Evolutionary conservation across 30 jellyfish, hydroid and myxozoan genomes (phyloP), one percentile per base, ranked within the genome.

Genomic region (Nemopilema nomurai): DNA sequence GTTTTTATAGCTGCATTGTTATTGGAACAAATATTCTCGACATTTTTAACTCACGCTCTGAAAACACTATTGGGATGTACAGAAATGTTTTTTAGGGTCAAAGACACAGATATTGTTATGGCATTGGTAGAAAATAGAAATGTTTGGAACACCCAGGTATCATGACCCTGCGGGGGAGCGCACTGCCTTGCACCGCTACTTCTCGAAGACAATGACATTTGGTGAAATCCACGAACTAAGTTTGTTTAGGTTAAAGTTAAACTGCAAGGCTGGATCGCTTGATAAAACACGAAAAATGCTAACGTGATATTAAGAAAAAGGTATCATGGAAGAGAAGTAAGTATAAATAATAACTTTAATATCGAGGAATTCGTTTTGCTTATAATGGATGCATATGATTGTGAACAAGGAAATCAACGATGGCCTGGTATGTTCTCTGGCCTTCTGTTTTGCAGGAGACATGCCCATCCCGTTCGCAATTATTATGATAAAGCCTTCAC

Each of bases 221-320:
- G 30, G 73, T n/a, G 27, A 63, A 19, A 8, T 63, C 20, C 27
- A 63, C 8, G 29, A 25, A 33, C 67, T 7, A 31, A 80, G 89
- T 80, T 66, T 80, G 89, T 80, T 80, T 80, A 80, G 81, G 8
- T 78, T 63, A 71, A 71, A 24, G 28, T 71, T 62, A 63, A 71
- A 63, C 9, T 25, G 64, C 65, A 20, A 62, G 28, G 18, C 22
- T 31, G 9, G 13, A 41, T 41, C 57, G 13, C 6, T 6, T 41
- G 13, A 41, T 3, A 41, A 3, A 41, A 13, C 57, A 13, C 57
- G 21, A 20, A 65, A 1, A 16, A 65, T 65, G 28, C 75, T 65
- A 1, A 17, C 28, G 75, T 21, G 21, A 13, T 7, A 17, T 24
- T 26, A 6, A 65, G 21, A 65, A 17, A 9, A 20, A 13, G 28